Base-by-base conservation (phyloP, 1,140 invertebrate species). In the Bradysia coprophila region DNA sequence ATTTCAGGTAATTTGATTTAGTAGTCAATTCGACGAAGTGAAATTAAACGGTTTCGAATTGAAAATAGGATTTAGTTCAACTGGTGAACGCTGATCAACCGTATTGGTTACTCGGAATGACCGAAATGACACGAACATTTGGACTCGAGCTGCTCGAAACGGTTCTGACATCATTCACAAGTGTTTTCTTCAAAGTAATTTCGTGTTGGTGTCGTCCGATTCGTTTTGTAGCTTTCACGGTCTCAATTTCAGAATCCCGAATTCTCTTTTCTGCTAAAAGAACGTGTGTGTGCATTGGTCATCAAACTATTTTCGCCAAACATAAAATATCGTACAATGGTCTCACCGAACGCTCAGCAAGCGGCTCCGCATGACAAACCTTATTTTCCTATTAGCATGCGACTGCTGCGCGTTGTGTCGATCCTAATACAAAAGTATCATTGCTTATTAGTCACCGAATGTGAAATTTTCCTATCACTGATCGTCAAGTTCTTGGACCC, bases 221-320 rank as follows among this genome's bases (percentile, higher is more conserved):
- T 36, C n/a, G 6, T 36, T 11, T 11, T 10, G 18, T 15, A 11
- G 33, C 10, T 36, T 36, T n/a, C 18, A 36, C 9, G 42, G 51
- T 46, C 45, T 46, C 54, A 49, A 73, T 77, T n/a, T 45, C 63
- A 92, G 81, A 90, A 96, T 64, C 70, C 78, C 22, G 92, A 98
- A 61, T 98, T 98, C 58, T 81, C 81, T 51, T 89, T 95, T 57
- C 64, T 98, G 22, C 58, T 98, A 11, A 97, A 97, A 63, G 94
- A 98, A 61, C 72, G 88, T 48, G 92, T 98, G 0, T 98, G 94
- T 63, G 93, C 94, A 9, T 67, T 98, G 49, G 87, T 98, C 1
- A 97, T 98, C 43, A 93, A 95, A 62, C 63, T 98, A 43, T 98
- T 98, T 64, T 98, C 93, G 9, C 92, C 93, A 13, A 97, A 93